Evolutionary conservation across 2,888 invertebrate genomes (phyloP).

Genomic region (Pasiphila rectangulata): DNA sequence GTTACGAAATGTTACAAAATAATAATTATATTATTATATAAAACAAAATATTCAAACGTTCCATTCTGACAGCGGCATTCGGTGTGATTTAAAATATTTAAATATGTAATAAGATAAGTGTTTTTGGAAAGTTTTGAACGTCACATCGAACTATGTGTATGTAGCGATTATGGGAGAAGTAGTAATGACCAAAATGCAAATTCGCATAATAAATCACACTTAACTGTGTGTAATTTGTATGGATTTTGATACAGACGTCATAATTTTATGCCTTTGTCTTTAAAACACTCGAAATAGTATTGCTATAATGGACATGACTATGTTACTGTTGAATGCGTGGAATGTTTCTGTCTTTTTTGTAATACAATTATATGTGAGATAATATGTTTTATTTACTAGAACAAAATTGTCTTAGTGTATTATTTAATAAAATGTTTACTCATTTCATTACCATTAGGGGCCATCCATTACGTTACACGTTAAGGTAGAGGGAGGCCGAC

Average conservation of each 20-base stretch:
- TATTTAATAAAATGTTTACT: too few species aligned
- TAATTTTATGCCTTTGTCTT: constrained; percentile 18
- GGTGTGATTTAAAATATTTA: constrained; percentile 17
- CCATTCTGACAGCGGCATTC: too few species aligned
- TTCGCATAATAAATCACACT: constrained; percentile 8
- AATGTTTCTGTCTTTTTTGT: constrained; percentile 65
- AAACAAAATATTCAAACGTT: too few species aligned
- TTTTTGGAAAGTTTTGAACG: constrained; percentile 19
- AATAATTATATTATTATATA: too few species aligned
- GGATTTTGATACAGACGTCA: neutral
- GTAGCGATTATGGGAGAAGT: neutral
- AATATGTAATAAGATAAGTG: constrained; percentile 6
- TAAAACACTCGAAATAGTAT: neutral
- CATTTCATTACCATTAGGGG: too few species aligned
- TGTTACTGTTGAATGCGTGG: constrained; percentile 47
- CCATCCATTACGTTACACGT: too few species aligned
- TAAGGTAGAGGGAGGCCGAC: too few species aligned
- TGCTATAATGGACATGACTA: constrained; percentile 41
- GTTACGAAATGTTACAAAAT: too few species aligned
- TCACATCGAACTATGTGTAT: constrained; percentile 16
- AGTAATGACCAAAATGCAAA: neutral
- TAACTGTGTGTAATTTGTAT: neutral
- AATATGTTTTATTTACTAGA: constrained; percentile 23
- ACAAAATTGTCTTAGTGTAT: constrained; percentile 20
- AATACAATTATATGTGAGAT: constrained; percentile 58